These are phyloP conservation scores for Acleris laterana DNA, from an alignment of 2,888 invertebrate species.

Conservation along the genomic window DNA sequence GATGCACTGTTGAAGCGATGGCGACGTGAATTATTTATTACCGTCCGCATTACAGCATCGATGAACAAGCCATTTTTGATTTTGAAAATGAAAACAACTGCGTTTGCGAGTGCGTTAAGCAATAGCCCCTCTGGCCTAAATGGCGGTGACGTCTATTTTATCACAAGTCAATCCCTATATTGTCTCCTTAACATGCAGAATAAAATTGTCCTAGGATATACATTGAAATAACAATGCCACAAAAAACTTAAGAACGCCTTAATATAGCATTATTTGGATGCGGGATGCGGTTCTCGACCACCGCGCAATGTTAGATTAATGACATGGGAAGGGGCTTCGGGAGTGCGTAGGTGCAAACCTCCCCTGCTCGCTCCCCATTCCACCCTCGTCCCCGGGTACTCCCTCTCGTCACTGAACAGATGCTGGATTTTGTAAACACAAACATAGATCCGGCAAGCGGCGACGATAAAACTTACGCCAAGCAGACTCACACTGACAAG, in stretches of 20 bases:
- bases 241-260: slow-evolving; percentile 22
- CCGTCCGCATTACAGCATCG: no score
- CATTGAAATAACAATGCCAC: slow-evolving; percentile 12
- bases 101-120: no score
- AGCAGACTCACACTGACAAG: slow-evolving; percentile 13
- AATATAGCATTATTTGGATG: slow-evolving; percentile 30
- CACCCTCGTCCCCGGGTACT: slow-evolving; percentile 39
- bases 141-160: no score
- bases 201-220: no score
- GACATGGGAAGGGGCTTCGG: slow-evolving; percentile 47
- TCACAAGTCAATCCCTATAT: no score
- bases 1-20: no score
- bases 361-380: slow-evolving; percentile 40
- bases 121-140: no score
- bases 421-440: slow-evolving; percentile 64
- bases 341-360: slow-evolving; percentile 49
- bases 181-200: no score
- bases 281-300: slow-evolving; percentile 35
- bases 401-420: slow-evolving; percentile 53
- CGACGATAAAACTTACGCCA: slow-evolving; percentile 45
- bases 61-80: no score
- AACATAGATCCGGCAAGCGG: slow-evolving; percentile 51
- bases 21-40: no score
- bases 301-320: slow-evolving; percentile 52
- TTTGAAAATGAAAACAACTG: no score